Evolutionary conservation across 2,888 invertebrate species (phyloP).

Genomic region (Drosophila vallismaia): DNA sequence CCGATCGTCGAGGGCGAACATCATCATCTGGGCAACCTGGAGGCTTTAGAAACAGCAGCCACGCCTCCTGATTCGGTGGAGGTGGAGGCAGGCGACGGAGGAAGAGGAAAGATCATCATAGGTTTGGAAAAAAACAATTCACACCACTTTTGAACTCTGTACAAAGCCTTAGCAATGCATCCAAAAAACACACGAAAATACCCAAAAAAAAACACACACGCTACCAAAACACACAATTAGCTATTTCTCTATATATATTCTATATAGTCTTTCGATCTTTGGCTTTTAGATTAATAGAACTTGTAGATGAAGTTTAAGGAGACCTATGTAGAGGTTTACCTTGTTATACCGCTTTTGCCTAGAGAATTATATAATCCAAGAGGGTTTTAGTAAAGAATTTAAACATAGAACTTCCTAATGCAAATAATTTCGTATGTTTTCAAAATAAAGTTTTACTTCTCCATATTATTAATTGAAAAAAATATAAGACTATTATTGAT

Average conservation of each 20-base stretch:
- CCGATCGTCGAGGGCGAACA: slow-evolving; percentile 81
- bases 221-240: slow-evolving; percentile 17
- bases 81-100: slow-evolving; percentile 73
- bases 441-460: too few species aligned
- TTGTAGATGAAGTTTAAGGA: neutral
- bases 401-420: too few species aligned
- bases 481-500: too few species aligned
- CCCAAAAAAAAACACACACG: slow-evolving; percentile 7
- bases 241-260: neutral
- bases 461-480: too few species aligned
- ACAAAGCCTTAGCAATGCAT: slow-evolving; percentile 58
- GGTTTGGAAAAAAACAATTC: slow-evolving; percentile 83
- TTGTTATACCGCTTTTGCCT: neutral
- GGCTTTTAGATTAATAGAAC: neutral
- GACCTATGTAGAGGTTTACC: neutral
- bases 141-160: slow-evolving; percentile 58
- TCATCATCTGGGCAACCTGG: slow-evolving; percentile 63
- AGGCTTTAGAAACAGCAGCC: slow-evolving; percentile 19
- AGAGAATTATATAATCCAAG: neutral
- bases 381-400: neutral
- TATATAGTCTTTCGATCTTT: neutral
- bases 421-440: too few species aligned
- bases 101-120: slow-evolving; percentile 85
- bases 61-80: slow-evolving; percentile 41
- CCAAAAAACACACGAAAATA: slow-evolving; percentile 19